Evolutionary conservation across 2,888 invertebrate genomes (phyloP).

Genomic region (Clistopyga incitator): DNA sequence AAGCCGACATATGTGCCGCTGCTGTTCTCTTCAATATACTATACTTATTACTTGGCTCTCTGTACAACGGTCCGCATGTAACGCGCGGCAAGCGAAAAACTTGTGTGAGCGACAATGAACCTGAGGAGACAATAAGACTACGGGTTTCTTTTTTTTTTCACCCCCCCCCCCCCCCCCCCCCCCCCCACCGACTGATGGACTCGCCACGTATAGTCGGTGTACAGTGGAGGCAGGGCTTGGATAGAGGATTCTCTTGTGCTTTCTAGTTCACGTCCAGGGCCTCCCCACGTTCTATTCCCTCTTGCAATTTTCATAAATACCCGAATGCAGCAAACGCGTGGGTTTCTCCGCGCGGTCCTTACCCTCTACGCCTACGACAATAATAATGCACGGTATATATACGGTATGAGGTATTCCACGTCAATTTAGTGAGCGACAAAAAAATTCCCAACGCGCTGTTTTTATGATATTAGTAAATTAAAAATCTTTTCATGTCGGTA

Average conservation of each 20-base stretch:
- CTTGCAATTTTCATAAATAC: constrained; percentile 48
- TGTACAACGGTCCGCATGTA: background rate
- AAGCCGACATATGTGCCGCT: constrained; percentile 50
- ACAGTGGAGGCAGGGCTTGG: constrained; percentile 15
- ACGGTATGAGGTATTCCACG: background rate
- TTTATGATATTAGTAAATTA: too few species aligned
- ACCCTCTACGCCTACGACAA: constrained; percentile 31
- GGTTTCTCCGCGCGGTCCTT: constrained; percentile 21
- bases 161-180: too few species aligned
- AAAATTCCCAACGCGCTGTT: too few species aligned
- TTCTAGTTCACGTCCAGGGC: constrained; percentile 23
- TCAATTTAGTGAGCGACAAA: too few species aligned
- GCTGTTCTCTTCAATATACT: constrained; percentile 32
- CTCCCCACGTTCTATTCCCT: constrained; percentile 24
- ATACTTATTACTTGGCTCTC: constrained; percentile 8
- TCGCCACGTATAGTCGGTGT: constrained; percentile 1
- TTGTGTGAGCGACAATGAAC: constrained; percentile 44
- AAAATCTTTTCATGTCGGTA: too few species aligned
- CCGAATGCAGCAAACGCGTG: constrained; percentile 35
- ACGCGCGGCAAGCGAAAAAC: constrained; percentile 17
- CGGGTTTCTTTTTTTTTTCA: constrained; percentile 1
- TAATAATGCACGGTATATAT: constrained; percentile 34
- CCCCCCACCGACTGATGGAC: constrained; percentile 36
- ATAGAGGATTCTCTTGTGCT: constrained; percentile 22
- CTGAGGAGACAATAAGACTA: constrained; percentile 52